Evolutionary conservation across 2,888 invertebrate species (phyloP).

Genomic region (Carterocephalus palaemon): DNA sequence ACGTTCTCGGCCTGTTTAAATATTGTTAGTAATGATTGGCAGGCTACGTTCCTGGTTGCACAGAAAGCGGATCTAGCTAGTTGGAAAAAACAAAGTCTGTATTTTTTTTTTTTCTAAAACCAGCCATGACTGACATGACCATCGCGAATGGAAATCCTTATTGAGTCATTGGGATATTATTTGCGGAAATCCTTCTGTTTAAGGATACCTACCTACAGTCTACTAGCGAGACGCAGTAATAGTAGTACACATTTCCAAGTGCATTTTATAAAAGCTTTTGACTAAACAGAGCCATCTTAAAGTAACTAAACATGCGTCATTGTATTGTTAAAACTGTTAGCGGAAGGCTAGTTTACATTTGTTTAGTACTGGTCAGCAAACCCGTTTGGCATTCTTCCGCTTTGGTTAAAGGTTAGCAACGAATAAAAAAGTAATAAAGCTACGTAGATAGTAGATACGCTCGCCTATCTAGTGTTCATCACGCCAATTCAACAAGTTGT

Average conservation of each 20-base stretch:
- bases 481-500: too few relatives aligned
- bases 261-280: too few relatives aligned
- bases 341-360: not conserved
- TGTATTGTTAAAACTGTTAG: too few relatives aligned
- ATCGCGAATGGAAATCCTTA: conserved; percentile 11
- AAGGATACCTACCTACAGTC: too few relatives aligned
- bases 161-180: conserved; percentile 13
- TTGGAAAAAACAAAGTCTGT: not conserved
- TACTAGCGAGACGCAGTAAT: too few relatives aligned
- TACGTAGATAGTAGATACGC: not conserved
- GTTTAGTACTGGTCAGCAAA: not conserved
- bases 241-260: too few relatives aligned
- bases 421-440: conserved; percentile 5
- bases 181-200: conserved; percentile 24
- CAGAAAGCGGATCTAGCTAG: not conserved
- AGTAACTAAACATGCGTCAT: too few relatives aligned
- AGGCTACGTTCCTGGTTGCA: conserved; percentile 1
- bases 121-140: not conserved
- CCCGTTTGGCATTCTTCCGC: conserved; percentile 13
- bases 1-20: too few relatives aligned
- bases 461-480: too few relatives aligned
- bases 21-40: too few relatives aligned
- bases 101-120: not conserved
- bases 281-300: too few relatives aligned
- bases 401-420: conserved; percentile 8